Evolutionary conservation across 2,888 invertebrate species (phyloP), one percentile per base, ranked within the genome.

Genomic region (Limnephilus rhombicus): DNA sequence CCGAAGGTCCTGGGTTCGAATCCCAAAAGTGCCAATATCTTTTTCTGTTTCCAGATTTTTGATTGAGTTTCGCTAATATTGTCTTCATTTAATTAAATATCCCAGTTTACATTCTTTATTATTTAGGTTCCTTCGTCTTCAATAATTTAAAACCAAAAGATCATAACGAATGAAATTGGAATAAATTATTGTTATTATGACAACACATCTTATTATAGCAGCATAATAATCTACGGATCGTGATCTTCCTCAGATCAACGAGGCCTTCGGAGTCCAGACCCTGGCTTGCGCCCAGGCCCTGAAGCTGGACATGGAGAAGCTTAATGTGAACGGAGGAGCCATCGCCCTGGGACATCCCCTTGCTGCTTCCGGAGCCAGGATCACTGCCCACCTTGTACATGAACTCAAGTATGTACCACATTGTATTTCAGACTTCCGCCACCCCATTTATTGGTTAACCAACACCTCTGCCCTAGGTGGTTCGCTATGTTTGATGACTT

Each of bases 321-420:
- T 99, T 94, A 99, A 99, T 95, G 98, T 99, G 31, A 98, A 99
- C 95, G 99, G 99, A 13, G 99, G 99, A 87, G 99, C 99, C 94
- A 99, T 99, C 94, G 99, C 99, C 37, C 95, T 99, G 89, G 99
- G 99, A n/a, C 99, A 99, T 96, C 99, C 99, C 7, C 96, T 99
- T 53, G 99, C 97, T n/a, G 99, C 99, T 24, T 98, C 99, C 89
- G 99, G 99, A 3, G 97, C 98, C 13, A 97, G 99, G 94, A 99
- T 99, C 95, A 98, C 98, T 0, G 97, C 98, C 3, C 99, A 99
- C 95, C 96, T 99, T 49, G 98, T 98, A 80, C 98, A 99, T 95
- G 99, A 99, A 96, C 96, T 99, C 94, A 98, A 97, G 99, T 99
- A 95, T 95, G 94, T 94, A 41, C 88, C 68, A 53, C 41, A 49